A percentile compares a stretch with the other conserved stretches of the same genome.
Conservation (phyloP, 2,113 vertebrate species). For the Actinemys pallida region DNA sequence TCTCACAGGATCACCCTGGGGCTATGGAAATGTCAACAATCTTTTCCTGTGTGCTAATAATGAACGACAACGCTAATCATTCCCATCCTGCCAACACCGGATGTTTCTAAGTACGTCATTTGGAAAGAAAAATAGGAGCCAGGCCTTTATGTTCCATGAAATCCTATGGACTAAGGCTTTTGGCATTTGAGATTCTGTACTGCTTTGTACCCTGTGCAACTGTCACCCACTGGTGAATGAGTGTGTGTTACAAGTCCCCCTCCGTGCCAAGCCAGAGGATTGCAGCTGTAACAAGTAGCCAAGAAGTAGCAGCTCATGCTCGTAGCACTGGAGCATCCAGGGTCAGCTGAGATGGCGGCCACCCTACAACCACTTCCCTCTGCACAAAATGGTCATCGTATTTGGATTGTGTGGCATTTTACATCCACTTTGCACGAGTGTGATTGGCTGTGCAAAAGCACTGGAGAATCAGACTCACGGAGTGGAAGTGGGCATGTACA, state of each 20-base stretch:
- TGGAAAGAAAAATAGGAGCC: not conserved
- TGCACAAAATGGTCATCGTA: not conserved
- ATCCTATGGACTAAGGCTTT: not conserved
- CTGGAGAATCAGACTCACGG: not conserved
- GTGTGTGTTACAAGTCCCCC: not conserved
- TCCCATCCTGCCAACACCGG: not conserved
- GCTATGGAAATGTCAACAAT: not conserved
- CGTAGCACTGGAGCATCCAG: not conserved
- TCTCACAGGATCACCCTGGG: not conserved
- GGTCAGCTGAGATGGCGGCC: not conserved
- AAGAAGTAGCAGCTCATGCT: not conserved
- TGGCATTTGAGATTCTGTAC: no score
- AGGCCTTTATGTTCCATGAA: not conserved
- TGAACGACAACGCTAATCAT: fast-evolving
- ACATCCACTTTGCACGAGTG: not conserved
- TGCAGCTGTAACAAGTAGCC: not conserved
- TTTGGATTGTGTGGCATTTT: not conserved
- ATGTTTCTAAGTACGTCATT: not conserved
- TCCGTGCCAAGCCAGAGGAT: not conserved
- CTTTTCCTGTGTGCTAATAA: not conserved
- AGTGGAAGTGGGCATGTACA: not conserved
- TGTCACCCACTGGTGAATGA: not conserved
- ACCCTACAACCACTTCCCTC: not conserved
- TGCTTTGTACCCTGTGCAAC: not conserved
- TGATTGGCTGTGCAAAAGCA: not conserved